Evolutionary conservation across 2,888 invertebrate species (phyloP).

Genomic region (Drosophila imparisetae): DNA sequence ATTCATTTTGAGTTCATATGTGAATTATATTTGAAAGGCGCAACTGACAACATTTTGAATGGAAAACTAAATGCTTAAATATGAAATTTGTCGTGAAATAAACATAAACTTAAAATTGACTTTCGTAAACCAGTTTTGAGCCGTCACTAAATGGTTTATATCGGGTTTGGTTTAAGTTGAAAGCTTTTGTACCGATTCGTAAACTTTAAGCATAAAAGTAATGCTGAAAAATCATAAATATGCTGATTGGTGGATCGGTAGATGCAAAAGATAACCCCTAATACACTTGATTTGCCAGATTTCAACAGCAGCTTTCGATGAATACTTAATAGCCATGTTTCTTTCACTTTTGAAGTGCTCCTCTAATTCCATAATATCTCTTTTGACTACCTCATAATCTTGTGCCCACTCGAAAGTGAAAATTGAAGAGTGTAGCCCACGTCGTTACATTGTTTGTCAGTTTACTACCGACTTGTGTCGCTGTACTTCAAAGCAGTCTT

Average conservation of each 20-base stretch:
- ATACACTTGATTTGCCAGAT: background rate
- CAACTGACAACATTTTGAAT: background rate
- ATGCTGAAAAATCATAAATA: background rate
- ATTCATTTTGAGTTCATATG: background rate
- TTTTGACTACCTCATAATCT: constrained; percentile 4
- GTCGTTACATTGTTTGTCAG: constrained; percentile 23
- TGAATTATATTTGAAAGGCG: background rate
- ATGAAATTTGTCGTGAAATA: background rate
- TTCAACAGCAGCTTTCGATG: background rate
- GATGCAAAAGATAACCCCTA: background rate
- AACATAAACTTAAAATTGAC: background rate
- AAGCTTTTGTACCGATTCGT: background rate
- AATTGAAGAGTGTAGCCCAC: constrained; percentile 17
- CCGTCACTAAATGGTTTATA: background rate
- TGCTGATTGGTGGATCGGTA: background rate
- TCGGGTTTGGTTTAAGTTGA: background rate
- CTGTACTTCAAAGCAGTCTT: constrained; percentile 67
- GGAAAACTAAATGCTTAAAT: background rate
- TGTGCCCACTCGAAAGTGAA: constrained; percentile 4
- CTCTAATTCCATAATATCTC: background rate
- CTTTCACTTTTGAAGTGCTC: background rate
- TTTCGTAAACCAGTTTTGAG: constrained; percentile 12
- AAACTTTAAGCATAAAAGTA: background rate
- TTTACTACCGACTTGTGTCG: constrained; percentile 48
- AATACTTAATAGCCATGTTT: background rate